Base-by-base conservation (phyloP, 2,113 vertebrate genomes). In the Myotis yumanensis region DNA sequence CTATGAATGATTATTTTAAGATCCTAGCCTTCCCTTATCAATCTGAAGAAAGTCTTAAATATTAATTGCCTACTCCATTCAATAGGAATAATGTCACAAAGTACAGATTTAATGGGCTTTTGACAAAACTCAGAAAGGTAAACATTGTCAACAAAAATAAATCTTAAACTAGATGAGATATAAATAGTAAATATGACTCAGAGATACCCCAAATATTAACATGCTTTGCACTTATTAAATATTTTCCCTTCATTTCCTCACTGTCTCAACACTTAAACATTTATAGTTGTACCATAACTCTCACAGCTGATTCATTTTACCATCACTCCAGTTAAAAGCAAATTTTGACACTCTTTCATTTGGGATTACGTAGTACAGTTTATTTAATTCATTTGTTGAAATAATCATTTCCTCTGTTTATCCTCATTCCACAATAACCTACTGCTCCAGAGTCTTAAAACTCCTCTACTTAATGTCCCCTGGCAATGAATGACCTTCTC, bases 131-230 rank as follows among this genome's bases (percentile, higher is more conserved):
- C 84, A 84, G 84, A 94, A 90, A 62, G 81, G 66, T 86, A 86
- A 96, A 91, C 86, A 77, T n/a, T 69, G 37, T 89, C 80, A 96
- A 91, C 89, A 93, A 94, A 94, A 97, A 94, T 92, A 93, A 96
- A 87, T 88, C 87, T 85, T 94, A 54, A 93, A 90, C 66, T 57
- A 76, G 84, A 85, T 62, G 72, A 86, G 89, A 62, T 92, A 97
- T 89, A 95, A 93, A 96, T 91, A 96, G 93, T 72, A 90, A 95
- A 75, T 80, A 72, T 86, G 96, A 95, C 95, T 96, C 96, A 91
- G 75, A 91, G 89, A 94, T 80, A 80, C 17, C 52, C 51, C 43
- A 57, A 91, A 94, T 89, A 81, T 85, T 76, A 96, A 79, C 71
- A 81, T 77, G 90, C 80, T 94, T 95, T 95, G 25, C 52, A 90